Evolutionary conservation across 92 coral and sea anemone species (phyloP).

Genomic region (Virgularia gustaviana): DNA sequence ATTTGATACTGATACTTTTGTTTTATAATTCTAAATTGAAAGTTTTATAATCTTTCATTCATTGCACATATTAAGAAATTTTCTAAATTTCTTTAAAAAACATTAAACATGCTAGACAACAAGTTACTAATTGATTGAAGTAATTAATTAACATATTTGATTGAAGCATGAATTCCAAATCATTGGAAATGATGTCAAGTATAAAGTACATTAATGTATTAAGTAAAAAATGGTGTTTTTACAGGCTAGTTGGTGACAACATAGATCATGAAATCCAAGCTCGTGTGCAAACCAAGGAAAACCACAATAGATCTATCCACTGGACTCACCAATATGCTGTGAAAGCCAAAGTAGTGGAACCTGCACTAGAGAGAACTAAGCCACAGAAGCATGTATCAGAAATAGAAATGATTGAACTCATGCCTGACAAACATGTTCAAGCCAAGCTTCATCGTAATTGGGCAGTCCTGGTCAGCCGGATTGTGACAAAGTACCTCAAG

Average conservation of each 20-base stretch:
- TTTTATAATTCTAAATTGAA: too few species aligned
- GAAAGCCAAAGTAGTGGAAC: background rate
- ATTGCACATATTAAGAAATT: too few species aligned
- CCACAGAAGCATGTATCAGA: background rate
- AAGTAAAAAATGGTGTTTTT: too few species aligned
- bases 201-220: background rate
- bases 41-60: too few species aligned
- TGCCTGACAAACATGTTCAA: background rate
- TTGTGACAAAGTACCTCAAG: background rate
- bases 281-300: background rate
- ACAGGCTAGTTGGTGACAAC: background rate
- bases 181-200: background rate
- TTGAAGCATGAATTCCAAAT: background rate
- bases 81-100: too few species aligned
- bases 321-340: slow-evolving; percentile 10
- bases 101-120: too few species aligned
- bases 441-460: background rate
- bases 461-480: slow-evolving; percentile 1
- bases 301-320: background rate
- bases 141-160: too few species aligned
- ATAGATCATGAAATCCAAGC: background rate
- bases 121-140: too few species aligned
- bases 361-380: background rate
- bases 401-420: background rate
- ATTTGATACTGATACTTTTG: too few species aligned